Evolutionary conservation across 2,888 invertebrate genomes (phyloP), one percentile per base, ranked within the genome.

Genomic region (Meliscaeva auricollis): DNA sequence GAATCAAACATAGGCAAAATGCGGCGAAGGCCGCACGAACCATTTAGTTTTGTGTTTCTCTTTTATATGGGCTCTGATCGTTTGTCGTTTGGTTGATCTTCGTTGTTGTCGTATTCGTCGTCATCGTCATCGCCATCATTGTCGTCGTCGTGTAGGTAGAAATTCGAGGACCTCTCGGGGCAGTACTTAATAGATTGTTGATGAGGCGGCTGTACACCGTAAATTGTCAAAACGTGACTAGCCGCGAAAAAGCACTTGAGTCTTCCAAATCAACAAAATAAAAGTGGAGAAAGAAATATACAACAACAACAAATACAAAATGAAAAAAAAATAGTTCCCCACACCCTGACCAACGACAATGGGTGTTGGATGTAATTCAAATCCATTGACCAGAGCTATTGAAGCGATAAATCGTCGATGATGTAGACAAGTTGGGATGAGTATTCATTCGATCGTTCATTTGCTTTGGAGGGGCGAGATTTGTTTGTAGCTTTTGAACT

Each of bases 101-200:
- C 56, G 22, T 20, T 30, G 44, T 72, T 32, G 38, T 73, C 66
- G 58, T 74, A 48, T 56, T 69, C 64, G 62, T 50, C 46, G 32
- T 58, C 64, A 9, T 58, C 50, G 41, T 70, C 22, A 30, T 66
- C 41, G 41, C 68, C 83, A 46, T 38, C 9, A 9, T 35, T 32
- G 13, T 26, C 26, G 44, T 68, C 68, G 44, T 69, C 69, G 77
- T 85, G 85, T 85, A 85, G 85, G 85, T 85, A 77, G 85, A 81
- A 38, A 69, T 73, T 85, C 85, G 85, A 85, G 85, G 85, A 85
- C 81, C 84, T 85, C 85, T 85, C 41, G 80, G 81, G 85, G 85
- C 85, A 81, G 85, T 81, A 85, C 85, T 85, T 81, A 85, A 85
- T 85, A 81, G 85, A 85, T 85, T 85, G 85, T 85, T 85, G 85